Evolutionary conservation across 1,140 invertebrate species (phyloP).

Genomic region (Calycopis cecrops): DNA sequence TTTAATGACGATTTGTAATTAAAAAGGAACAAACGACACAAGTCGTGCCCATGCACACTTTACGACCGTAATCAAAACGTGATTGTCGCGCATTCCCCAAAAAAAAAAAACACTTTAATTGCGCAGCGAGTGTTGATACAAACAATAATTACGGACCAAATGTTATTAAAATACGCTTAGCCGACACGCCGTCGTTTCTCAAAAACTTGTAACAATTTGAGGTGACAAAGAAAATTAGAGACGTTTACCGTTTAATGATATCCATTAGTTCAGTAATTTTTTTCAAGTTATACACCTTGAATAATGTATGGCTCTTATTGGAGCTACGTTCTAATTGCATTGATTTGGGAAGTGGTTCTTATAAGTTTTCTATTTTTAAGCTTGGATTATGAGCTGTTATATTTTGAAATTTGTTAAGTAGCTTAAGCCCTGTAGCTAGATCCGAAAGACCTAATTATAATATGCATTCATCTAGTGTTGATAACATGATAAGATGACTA

Average conservation of each 20-base stretch:
- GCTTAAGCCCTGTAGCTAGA: too few relatives aligned
- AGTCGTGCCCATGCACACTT: conserved; percentile 43
- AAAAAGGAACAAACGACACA: conserved; percentile 12
- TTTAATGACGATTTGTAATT: conserved; percentile 10
- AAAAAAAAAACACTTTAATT: conserved; percentile 70
- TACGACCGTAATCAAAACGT: conserved; percentile 65
- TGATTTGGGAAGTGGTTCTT: too few relatives aligned
- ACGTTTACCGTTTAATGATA: conserved; percentile 12
- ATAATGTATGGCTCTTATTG: too few relatives aligned
- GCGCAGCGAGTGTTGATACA: conserved; percentile 62
- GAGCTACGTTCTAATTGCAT: too few relatives aligned
- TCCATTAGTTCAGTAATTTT: neutral
- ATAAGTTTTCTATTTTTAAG: too few relatives aligned
- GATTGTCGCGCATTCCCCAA: conserved; percentile 67
- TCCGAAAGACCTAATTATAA: too few relatives aligned
- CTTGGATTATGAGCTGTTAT: too few relatives aligned
- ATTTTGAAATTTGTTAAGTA: too few relatives aligned
- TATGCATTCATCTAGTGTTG: too few relatives aligned
- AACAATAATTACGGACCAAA: conserved; percentile 66
- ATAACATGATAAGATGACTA: too few relatives aligned
- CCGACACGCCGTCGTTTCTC: conserved; percentile 35
- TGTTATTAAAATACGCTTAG: conserved; percentile 72
- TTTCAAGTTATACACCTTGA: too few relatives aligned
- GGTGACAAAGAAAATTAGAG: conserved; percentile 24
- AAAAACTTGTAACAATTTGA: conserved; percentile 19